phyloP scores from a whole-genome alignment of 2,113 vertebrate species.

The Cebidichthys violaceus region DNA sequence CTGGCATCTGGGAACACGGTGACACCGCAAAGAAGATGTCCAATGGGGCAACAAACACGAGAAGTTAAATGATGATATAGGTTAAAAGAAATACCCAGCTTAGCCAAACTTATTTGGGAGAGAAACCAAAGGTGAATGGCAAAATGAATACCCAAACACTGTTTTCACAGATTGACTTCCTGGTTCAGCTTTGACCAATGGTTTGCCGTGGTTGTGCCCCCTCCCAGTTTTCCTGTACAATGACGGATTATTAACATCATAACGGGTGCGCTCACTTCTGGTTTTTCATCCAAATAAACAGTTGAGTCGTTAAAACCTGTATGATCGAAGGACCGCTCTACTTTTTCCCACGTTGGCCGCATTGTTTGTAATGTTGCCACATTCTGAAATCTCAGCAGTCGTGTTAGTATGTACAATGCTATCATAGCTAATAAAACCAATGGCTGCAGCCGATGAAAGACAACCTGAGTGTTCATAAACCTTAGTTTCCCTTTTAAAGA shows the following conservation, averaged over 20 bases:
- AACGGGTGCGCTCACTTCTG: background rate
- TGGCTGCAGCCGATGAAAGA: background rate
- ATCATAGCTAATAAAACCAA: background rate
- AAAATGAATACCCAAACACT: background rate
- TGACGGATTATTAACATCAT: background rate
- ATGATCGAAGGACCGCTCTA: background rate
- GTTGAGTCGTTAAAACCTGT: background rate
- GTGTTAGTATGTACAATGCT: background rate
- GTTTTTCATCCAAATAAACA: background rate
- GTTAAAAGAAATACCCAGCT: background rate
- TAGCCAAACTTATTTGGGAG: background rate
- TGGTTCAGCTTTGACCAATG: background rate
- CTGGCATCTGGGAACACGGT: background rate
- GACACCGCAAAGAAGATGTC: background rate
- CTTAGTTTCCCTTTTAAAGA: conserved; percentile 5
- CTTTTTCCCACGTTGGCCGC: background rate
- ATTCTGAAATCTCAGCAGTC: conserved; percentile 4
- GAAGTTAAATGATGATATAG: background rate
- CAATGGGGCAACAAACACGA: background rate
- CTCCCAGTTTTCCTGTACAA: background rate
- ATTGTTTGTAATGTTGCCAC: background rate
- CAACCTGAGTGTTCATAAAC: background rate
- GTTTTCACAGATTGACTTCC: background rate
- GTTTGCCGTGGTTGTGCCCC: background rate
- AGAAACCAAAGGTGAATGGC: background rate